Evolutionary conservation across 2,888 invertebrate genomes (phyloP), one percentile per base, ranked within the genome.

Genomic region (Dendrolimus houi): DNA sequence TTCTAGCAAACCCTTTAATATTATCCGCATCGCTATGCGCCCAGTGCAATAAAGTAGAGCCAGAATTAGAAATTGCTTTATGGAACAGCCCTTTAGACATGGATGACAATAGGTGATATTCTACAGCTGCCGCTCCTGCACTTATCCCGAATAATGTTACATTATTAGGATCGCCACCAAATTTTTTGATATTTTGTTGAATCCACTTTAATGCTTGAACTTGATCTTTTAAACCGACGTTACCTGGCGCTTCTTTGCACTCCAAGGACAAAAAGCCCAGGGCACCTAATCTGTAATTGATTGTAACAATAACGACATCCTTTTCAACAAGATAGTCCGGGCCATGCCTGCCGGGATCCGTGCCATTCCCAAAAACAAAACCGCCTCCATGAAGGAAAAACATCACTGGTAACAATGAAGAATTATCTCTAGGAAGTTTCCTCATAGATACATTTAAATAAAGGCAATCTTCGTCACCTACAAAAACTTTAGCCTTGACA

Each of bases 361-460:
- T 90, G 8, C 90, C 90, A 59, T 76, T 70, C 3, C 91, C 91
- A 60, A 79, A 81, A 9, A 88, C 52, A 62, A 91, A 91, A 1
- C 91, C 91, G 7, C 91, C 91, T 17, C 91, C 91, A 60, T 91
- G 91, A 9, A 87, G 65, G 60, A 79, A 90, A 1, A 91, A 82
- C 90, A 91, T 91, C 0, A 91, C 90, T 2, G 91, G 87, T 8
- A 81, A 61, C 6, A 64, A 63, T 10, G 62, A 41, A 8, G 60
- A 54, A 10, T 61, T 64, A 29, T 63, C 59, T 9, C 69, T 55
- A 0, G 82, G 80, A 61, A 92, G 68, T 60, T 74, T 84, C 1
- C 94, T 93, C 14, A 93, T 92, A 70, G 93, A 95, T 0, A 95
- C 93, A 73, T 95, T 95, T 29, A 95, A 74, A 66, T 93, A 94